These are phyloP conservation scores for Laticauda colubrina DNA, from an alignment of 2,113 vertebrate genomes.

Conservation along the genomic window DNA sequence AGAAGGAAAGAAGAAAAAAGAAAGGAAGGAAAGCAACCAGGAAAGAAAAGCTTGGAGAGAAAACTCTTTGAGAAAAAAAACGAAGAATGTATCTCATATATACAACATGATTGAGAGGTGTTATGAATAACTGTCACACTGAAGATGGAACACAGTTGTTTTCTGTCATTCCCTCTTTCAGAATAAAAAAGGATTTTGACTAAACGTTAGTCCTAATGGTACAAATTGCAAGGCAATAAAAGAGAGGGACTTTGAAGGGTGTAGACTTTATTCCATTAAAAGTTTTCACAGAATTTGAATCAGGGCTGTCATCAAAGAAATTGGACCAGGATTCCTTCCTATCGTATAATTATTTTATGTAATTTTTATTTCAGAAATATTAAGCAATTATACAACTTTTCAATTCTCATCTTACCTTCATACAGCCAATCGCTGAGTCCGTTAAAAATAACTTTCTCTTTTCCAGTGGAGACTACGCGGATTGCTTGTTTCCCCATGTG, in stretches of 20 bases:
- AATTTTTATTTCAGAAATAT: background rate
- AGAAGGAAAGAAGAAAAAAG: too few relatives aligned
- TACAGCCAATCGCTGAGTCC: conserved; percentile 97
- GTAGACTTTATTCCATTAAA: background rate
- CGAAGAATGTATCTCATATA: background rate
- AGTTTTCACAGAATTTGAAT: background rate
- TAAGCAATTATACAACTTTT: conserved; percentile 29
- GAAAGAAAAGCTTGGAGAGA: background rate
- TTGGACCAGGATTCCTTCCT: background rate
- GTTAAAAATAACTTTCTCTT: conserved; percentile 94
- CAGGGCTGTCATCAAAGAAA: background rate
- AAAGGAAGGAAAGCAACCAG: background rate
- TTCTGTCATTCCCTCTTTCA: background rate
- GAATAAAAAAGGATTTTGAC: background rate
- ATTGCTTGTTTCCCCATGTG: conserved; percentile 92
- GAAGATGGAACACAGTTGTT: background rate
- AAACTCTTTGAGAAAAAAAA: background rate
- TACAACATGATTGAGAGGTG: background rate
- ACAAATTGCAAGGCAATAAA: background rate
- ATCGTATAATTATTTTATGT: background rate
- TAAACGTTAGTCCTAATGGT: background rate
- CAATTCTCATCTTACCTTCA: conserved; percentile 79
- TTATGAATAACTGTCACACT: background rate
- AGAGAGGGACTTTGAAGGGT: background rate
- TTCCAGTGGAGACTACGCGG: conserved; percentile 92